Conservation (phyloP, 2,797 vertebrate species). For the Tachyglossus aculeatus region DNA sequence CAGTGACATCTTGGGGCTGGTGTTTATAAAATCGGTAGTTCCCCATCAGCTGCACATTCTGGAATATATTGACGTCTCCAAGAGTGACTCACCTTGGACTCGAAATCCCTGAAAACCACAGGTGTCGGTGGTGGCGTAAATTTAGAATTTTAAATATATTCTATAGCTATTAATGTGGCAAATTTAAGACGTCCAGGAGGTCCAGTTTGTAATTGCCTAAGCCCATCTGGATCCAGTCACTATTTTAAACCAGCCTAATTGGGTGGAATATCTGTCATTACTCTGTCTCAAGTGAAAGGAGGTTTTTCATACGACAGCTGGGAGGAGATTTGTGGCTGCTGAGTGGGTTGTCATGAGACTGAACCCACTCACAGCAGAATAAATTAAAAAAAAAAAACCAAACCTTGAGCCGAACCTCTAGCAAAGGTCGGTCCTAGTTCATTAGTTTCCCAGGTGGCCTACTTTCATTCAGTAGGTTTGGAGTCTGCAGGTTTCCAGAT, state of each 20-base stretch:
- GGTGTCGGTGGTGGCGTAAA: neutral
- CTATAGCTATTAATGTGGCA: neutral
- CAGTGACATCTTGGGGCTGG: neutral
- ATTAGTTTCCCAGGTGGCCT: neutral
- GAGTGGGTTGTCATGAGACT: neutral
- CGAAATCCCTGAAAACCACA: neutral
- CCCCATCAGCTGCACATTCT: neutral
- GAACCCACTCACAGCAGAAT: neutral
- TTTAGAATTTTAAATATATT: neutral
- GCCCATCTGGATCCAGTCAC: neutral
- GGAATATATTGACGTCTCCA: neutral
- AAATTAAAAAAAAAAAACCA: no score
- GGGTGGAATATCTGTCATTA: neutral
- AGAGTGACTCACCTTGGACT: neutral
- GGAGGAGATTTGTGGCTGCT: neutral
- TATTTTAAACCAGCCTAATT: neutral
- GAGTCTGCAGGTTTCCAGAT: neutral
- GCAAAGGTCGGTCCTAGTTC: neutral
- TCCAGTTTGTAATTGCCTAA: neutral
- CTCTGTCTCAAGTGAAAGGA: neutral
- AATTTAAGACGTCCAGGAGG: neutral
- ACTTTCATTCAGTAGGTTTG: neutral
- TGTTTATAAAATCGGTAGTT: neutral
- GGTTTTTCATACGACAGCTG: neutral
- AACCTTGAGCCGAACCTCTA: neutral